These are phyloP conservation scores for Sinosuthora webbiana DNA, from an alignment of 2,113 vertebrate genomes.

Conservation along the genomic window DNA sequence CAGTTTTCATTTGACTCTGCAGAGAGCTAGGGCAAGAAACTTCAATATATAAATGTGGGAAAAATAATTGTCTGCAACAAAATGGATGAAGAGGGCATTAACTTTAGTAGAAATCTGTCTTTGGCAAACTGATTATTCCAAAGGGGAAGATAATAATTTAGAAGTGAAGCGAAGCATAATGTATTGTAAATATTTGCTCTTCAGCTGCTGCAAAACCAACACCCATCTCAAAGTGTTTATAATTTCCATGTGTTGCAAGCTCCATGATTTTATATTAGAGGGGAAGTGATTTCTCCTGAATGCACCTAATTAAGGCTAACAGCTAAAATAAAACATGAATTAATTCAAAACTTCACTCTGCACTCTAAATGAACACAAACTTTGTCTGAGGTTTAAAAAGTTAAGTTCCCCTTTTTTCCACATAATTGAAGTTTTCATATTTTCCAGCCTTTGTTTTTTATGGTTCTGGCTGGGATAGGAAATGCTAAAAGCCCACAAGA, in stretches of 20 bases:
- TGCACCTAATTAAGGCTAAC: conserved; percentile 50
- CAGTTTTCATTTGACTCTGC: not conserved
- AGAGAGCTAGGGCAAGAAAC: not conserved
- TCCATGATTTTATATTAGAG: conserved; percentile 30
- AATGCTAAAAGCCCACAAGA: conserved; percentile 55
- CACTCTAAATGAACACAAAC: conserved; percentile 23
- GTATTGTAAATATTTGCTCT: conserved; percentile 66
- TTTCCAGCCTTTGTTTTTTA: conserved; percentile 60
- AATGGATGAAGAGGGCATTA: not conserved
- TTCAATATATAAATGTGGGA: not conserved
- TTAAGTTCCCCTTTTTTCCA: conserved; percentile 26
- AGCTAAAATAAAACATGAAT: conserved; percentile 56
- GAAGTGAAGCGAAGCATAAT: not conserved
- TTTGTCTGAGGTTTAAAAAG: conserved; percentile 38
- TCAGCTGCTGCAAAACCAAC: conserved; percentile 40
- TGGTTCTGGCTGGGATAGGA: conserved; percentile 51
- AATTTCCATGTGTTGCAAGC: conserved; percentile 40
- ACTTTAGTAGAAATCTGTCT: not conserved
- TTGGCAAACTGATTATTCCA: conserved; percentile 29
- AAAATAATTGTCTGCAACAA: not conserved
- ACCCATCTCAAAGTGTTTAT: conserved; percentile 60
- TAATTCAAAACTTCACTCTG: conserved; percentile 21
- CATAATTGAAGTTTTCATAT: conserved; percentile 49
- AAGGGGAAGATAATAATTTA: conserved; percentile 51
- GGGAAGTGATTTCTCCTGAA: conserved; percentile 42